These are phyloP conservation scores for Diorhabda elongata DNA, from an alignment of 1,140 invertebrate species.

Conservation along the genomic window DNA sequence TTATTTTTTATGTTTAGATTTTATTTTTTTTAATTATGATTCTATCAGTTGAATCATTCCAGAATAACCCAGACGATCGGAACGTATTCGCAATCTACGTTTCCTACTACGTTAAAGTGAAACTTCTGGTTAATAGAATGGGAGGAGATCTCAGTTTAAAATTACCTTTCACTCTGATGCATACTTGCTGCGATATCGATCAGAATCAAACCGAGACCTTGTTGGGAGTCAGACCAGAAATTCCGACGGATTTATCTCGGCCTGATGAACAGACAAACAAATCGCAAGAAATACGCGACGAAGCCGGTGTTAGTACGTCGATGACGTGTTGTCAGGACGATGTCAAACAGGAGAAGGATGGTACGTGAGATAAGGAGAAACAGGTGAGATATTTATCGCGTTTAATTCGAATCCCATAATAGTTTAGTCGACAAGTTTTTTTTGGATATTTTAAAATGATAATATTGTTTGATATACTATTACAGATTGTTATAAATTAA, in stretches of 20 bases:
- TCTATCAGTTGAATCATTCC: not conserved
- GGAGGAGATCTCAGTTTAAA: slow-evolving; percentile 75
- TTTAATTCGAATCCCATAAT: not conserved
- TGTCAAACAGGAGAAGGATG: slow-evolving; percentile 42
- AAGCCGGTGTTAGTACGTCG: not conserved
- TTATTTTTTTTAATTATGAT: too few relatives aligned
- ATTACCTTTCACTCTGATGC: slow-evolving; percentile 72
- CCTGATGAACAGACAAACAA: slow-evolving; percentile 12
- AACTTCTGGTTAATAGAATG: slow-evolving; percentile 71
- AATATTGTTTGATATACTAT: not conserved
- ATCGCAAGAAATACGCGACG: slow-evolving; percentile 20
- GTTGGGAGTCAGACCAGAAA: slow-evolving; percentile 1
- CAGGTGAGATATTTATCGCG: slow-evolving; percentile 17
- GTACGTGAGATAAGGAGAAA: slow-evolving; percentile 46
- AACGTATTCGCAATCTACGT: slow-evolving; percentile 88
- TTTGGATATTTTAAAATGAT: not conserved
- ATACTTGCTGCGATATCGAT: slow-evolving; percentile 49
- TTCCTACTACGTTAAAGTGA: slow-evolving; percentile 85
- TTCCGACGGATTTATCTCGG: slow-evolving; percentile 17
- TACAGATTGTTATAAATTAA: not conserved
- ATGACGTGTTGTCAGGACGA: slow-evolving; percentile 20
- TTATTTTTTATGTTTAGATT: too few relatives aligned
- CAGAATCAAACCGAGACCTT: slow-evolving; percentile 30
- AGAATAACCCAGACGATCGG: slow-evolving; percentile 57
- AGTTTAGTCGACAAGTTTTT: not conserved